Evolutionary conservation across 2,888 invertebrate genomes (phyloP), one percentile per base, ranked within the genome.

Genomic region (Dasysyrphus tricinctus): DNA sequence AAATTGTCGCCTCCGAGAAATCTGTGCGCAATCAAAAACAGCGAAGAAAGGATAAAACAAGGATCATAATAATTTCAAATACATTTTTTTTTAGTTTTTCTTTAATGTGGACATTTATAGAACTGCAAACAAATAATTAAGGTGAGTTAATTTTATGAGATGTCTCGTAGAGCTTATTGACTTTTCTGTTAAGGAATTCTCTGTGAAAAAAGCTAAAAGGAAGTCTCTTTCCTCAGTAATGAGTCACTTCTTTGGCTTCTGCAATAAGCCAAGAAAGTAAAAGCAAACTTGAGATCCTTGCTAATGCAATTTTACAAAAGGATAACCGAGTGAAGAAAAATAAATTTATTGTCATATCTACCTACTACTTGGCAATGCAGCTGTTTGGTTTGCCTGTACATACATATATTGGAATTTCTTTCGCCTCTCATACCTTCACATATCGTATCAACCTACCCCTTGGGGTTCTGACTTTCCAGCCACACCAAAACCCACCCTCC

Each of bases 191-290:
- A 34, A 49, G 63, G 54, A 61, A 72, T 72, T 44, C 39, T 74
- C 29, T 1, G 12, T 42, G 59, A 39, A 72, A 61, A 32, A 42
- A 24, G 12, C 11, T 34, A 47, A n/a, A 39, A 49, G 70, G 70
- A 51, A 65, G 70, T 79, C 67, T 65, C 57, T 61, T 59, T 14
- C 47, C 76, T 19, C 3, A 49, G 19, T 42, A 69, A 78, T 85
- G 85, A 85, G 74, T 85, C 85, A 85, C 24, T 73, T 24, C 6
- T 51, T 57, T 67, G 76, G 72, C 57, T 72, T 83, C 51, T 44
- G 16, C 32, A n/a, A 32, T 44, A 19, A 29, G 9, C n/a, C 12
- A 29, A n/a, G 24, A 69, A n/a, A 49, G 44, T 63, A 63, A 47
- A 44, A 47, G 29, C 34, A 4, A 51, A 49, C 11, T 47, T 49